Base-by-base conservation (phyloP, 2,888 invertebrate species). In the Caenorhabditis sinica region DNA sequence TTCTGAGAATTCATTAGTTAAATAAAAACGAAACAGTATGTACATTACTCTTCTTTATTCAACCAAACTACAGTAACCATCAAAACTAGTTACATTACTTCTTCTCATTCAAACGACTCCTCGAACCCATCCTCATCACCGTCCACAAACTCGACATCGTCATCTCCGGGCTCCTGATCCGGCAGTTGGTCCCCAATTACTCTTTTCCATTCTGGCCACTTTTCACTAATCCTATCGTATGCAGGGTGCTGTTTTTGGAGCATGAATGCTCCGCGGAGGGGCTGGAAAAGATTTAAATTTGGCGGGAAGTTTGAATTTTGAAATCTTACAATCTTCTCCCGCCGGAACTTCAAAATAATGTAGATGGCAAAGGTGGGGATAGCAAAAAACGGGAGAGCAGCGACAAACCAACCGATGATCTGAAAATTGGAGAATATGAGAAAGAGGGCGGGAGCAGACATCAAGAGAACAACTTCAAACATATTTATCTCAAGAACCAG, bases 141-240 rank as follows among this genome's bases (percentile, higher is more conserved):
- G 45, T 72, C 28, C 72, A 49, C 30, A 40, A 72, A 20, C 13
- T 72, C 72, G 6, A 60, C 36, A 8, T 73, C 73, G 23, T 30
- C 36, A 11, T 73, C 73, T 28, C 75, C 75, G 1, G 75, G 75
- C 43, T 75, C 75, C 15, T 30, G 66, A 15, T 75, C 75, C 17
- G 75, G 58, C 56, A 75, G 45, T 20, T 66, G 56, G 33, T 66
- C 75, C 3, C 58, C 75, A 30, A 75, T 75, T 5, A 58, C 33
- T 33, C 23, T n/a, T 66, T 75, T 75, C 66, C 40, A 53, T 40
- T 75, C 75, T 17, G 65, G 65, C 75, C 75, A 75, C 13, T 9
- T 30, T 8, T 63, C 45, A 30, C 49, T 60, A 1, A 73, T 61
- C 23, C 73, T 15, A 17, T 60, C 60, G 15, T 33, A 73, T 2